These are phyloP conservation scores for Phortica variegata DNA, from an alignment of 1,140 invertebrate species.

Conservation along the genomic window DNA sequence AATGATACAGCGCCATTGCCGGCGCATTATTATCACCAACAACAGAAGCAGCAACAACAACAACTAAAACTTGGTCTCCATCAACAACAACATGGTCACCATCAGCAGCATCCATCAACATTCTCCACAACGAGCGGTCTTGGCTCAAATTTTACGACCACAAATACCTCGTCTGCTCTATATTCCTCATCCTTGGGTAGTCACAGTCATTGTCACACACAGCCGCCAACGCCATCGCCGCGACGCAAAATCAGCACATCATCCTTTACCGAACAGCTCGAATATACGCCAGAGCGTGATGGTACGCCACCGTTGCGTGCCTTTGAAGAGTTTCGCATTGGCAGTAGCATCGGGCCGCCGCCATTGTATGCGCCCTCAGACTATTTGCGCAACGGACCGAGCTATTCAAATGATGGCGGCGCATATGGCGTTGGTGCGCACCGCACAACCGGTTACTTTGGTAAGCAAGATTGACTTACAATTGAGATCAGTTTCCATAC, in stretches of 20 bases:
- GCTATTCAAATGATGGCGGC: slow-evolving; percentile 48
- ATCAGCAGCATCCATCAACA: slow-evolving; percentile 28
- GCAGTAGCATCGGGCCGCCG: slow-evolving; percentile 34
- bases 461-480: slow-evolving; percentile 19
- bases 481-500: not conserved
- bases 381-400: slow-evolving; percentile 53
- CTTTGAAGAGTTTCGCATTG: slow-evolving; percentile 44
- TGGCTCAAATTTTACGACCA: too few relatives aligned
- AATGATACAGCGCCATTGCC: slow-evolving; percentile 39
- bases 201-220: slow-evolving; percentile 24
- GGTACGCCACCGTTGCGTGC: slow-evolving; percentile 9
- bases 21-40: slow-evolving; percentile 37
- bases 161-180: slow-evolving; percentile 43
- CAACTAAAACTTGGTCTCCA: slow-evolving; percentile 28
- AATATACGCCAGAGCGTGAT: slow-evolving; percentile 7
- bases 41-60: slow-evolving; percentile 28
- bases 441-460: slow-evolving; percentile 46
- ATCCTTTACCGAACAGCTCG: slow-evolving; percentile 31
- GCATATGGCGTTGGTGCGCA: slow-evolving; percentile 27
- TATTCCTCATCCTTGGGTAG: slow-evolving; percentile 34
- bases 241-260: slow-evolving; percentile 69
- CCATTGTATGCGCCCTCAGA: slow-evolving; percentile 58
- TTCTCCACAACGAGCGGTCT: slow-evolving; percentile 58
- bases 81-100: slow-evolving; percentile 6
- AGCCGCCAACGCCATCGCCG: slow-evolving; percentile 70